Conservation (phyloP, 92 coral and sea anemone species). For the Anthopleura xanthogrammica region DNA sequence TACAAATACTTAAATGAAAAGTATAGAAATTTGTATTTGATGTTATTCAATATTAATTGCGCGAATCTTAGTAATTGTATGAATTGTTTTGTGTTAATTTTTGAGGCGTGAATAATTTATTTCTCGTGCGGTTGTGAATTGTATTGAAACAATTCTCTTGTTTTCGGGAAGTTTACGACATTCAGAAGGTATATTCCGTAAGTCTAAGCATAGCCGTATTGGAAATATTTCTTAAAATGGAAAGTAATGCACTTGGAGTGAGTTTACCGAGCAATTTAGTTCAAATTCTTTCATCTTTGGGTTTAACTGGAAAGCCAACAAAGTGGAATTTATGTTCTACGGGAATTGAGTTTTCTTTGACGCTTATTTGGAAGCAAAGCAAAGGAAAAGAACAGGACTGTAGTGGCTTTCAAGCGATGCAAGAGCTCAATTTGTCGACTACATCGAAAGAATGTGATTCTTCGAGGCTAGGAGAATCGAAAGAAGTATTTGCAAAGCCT, state of each 20-base stretch:
- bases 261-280: background rate
- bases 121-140: background rate
- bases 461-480: background rate
- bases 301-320: background rate
- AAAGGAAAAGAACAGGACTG: background rate
- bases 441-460: background rate
- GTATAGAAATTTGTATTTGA: background rate
- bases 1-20: background rate
- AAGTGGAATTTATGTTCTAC: slow-evolving; percentile 11
- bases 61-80: background rate
- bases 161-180: background rate
- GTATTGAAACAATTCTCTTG: background rate
- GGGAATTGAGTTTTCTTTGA: slow-evolving; percentile 5
- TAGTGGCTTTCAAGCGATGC: background rate
- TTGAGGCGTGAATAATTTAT: background rate
- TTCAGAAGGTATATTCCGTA: background rate
- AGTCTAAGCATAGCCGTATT: background rate
- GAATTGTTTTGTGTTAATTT: background rate
- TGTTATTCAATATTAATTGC: background rate
- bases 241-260: background rate
- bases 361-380: slow-evolving; percentile 4
- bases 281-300: slow-evolving; percentile 4
- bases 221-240: background rate
- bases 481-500: background rate
- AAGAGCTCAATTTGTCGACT: background rate